These are phyloP conservation scores for Drosophila neotestacea DNA, from an alignment of 2,888 invertebrate species.

Conservation along the genomic window DNA sequence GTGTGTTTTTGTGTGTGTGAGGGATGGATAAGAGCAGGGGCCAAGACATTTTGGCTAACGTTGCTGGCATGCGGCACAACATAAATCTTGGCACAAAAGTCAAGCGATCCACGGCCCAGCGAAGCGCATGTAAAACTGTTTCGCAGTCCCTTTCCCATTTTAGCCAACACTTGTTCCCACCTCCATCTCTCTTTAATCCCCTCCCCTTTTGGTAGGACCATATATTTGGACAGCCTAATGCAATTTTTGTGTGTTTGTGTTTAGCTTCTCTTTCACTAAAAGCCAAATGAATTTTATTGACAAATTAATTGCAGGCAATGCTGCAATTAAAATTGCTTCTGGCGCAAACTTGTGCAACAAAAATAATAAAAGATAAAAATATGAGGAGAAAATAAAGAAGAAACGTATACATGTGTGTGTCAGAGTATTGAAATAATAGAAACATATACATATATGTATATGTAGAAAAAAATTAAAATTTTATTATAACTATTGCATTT, in stretches of 20 bases:
- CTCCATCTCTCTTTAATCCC: not conserved
- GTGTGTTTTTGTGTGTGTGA: not conserved
- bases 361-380: slow-evolving; percentile 6
- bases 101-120: slow-evolving; percentile 34
- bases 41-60: slow-evolving; percentile 41
- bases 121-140: slow-evolving; percentile 41
- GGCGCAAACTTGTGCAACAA: slow-evolving; percentile 20
- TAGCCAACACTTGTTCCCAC: slow-evolving; percentile 3
- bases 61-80: slow-evolving; percentile 72
- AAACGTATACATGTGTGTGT: not conserved
- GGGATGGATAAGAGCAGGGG: not conserved
- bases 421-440: not conserved
- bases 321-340: slow-evolving; percentile 72
- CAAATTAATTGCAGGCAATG: slow-evolving; percentile 83
- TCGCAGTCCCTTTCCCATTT: slow-evolving; percentile 15
- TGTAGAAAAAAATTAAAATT: not conserved
- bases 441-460: not conserved
- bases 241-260: slow-evolving; percentile 49
- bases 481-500: too few species aligned
- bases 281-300: slow-evolving; percentile 84
- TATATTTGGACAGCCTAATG: slow-evolving; percentile 41
- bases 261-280: slow-evolving; percentile 63
- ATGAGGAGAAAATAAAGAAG: not conserved
- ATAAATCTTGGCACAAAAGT: slow-evolving; percentile 72
- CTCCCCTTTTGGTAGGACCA: too few species aligned